phyloP scores from a whole-genome alignment of 2,797 vertebrate genomes.

The Sebastes glaucus region DNA sequence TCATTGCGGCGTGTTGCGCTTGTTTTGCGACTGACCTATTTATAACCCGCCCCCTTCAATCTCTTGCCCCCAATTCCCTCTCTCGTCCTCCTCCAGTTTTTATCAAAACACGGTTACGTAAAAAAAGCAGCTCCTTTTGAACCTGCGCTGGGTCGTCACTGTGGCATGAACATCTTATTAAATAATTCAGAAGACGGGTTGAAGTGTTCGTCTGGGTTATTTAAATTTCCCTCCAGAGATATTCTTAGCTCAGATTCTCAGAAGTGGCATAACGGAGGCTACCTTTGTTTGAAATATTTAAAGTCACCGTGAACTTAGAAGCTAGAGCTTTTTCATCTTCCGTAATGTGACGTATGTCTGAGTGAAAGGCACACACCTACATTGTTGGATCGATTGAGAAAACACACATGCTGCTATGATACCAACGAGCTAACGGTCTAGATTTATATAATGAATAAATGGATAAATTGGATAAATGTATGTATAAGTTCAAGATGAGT shows the following conservation, averaged over 20 bases:
- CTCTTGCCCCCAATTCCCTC: constrained; percentile 67
- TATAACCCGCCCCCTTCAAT: constrained; percentile 70
- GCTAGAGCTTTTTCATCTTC: neutral
- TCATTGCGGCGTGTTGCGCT: constrained; percentile 54
- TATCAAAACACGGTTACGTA: constrained; percentile 60
- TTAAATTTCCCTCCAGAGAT: constrained; percentile 35
- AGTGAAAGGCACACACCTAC: neutral
- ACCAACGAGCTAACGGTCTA: neutral
- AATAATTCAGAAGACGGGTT: constrained; percentile 54
- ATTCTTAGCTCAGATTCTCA: constrained; percentile 34
- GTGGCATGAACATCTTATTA: constrained; percentile 33
- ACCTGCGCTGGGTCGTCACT: constrained; percentile 12
- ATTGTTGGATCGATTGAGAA: neutral
- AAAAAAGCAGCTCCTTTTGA: constrained; percentile 42
- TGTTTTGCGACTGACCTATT: constrained; percentile 79
- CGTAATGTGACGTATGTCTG: neutral
- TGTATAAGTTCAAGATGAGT: neutral
- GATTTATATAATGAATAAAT: neutral
- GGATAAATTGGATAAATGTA: neutral
- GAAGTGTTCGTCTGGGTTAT: constrained; percentile 37
- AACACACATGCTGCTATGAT: neutral
- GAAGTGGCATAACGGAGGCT: neutral
- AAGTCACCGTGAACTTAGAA: neutral
- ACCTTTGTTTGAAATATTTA: neutral
- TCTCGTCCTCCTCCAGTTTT: constrained; percentile 62